phyloP scores from a whole-genome alignment of 2,797 vertebrate species.

The Pteronotus mesoamericanus region DNA sequence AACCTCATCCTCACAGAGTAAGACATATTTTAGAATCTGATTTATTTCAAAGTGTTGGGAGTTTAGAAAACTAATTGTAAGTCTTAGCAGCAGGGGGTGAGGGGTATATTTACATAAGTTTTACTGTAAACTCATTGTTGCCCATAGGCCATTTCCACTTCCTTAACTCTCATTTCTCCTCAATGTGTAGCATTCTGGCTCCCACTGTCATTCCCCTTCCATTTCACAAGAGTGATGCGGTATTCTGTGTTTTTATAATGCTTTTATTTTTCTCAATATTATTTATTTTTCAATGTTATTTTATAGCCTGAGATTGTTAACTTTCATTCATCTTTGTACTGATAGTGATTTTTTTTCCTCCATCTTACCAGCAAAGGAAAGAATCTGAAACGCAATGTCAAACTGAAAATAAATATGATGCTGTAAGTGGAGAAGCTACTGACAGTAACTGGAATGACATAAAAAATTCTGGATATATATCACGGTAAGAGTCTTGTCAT shows the following conservation, averaged over 20 bases:
- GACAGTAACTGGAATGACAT: slow-evolving; percentile 85
- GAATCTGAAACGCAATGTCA: slow-evolving; percentile 98
- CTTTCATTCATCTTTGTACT: not conserved
- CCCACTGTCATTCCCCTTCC: not conserved
- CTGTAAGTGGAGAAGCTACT: slow-evolving; percentile 83
- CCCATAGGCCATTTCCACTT: not conserved
- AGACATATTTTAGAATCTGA: slow-evolving; percentile 48
- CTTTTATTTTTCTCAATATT: not conserved
- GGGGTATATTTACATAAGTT: not conserved
- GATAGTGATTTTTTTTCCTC: slow-evolving; percentile 46
- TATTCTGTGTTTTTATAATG: not conserved
- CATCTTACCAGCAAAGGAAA: slow-evolving; percentile 88
- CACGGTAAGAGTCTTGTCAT: slow-evolving; percentile 85
- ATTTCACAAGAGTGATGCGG: not conserved
- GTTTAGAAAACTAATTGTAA: not conserved
- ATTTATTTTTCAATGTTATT: not conserved
- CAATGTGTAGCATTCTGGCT: not conserved
- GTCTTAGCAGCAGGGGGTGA: not conserved
- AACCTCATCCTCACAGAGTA: slow-evolving; percentile 88
- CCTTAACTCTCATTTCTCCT: not conserved
- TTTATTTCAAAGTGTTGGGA: not conserved
- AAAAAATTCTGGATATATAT: slow-evolving; percentile 91
- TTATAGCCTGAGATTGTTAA: not conserved
- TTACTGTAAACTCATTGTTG: not conserved
- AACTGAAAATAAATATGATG: slow-evolving; percentile 94